Evolutionary conservation across 2,888 invertebrate species (phyloP), one percentile per base, ranked within the genome.

Genomic region (Apamea anceps): DNA sequence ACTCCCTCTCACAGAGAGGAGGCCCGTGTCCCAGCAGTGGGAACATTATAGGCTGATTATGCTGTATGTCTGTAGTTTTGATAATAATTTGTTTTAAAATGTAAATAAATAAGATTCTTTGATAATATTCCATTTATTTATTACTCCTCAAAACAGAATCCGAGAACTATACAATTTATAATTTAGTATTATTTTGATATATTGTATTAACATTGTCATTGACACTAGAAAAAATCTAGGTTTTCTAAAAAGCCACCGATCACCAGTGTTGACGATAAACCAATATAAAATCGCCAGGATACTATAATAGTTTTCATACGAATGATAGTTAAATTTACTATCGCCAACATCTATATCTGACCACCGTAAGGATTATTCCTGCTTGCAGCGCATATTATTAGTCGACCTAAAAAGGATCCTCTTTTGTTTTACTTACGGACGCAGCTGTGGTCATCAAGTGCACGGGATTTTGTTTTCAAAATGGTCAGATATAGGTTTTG

Each of bases 151-250:
- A 45, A 6, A 48, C 2, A 25, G 51, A 79, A 70, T 13, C 25
- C 51, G 75, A 83, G 57, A 75, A 83, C 63, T 65, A 12, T 15
- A 63, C 10, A 54, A 48, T 57, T 60, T 66, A 25, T 67, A 73
- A 28, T 42, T 71, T 66, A 84, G 84, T 84, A 80, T 84, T 84
- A 76, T 83, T 84, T 76, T 73, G 42, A 75, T 80, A n/a, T 62
- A 32, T 57, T 54, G 62, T 78, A 60, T 54, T 75, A 73, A 72
- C 63, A 72, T 48, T 8, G 42, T 83, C 68, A 80, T 45, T 80
- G 83, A 15, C 72, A 73, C 57, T 54, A n/a, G 15, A 37, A 37
- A 72, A 42, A n/a, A 7, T 2, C 2, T 0, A 3, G 2, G 18
- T 66, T 32, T 37, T 3, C 12, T 7, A 15, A 15, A 48, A 32